These are phyloP conservation scores for Drosophila bunnanda DNA, from an alignment of 2,888 invertebrate genomes.

Conservation along the genomic window DNA sequence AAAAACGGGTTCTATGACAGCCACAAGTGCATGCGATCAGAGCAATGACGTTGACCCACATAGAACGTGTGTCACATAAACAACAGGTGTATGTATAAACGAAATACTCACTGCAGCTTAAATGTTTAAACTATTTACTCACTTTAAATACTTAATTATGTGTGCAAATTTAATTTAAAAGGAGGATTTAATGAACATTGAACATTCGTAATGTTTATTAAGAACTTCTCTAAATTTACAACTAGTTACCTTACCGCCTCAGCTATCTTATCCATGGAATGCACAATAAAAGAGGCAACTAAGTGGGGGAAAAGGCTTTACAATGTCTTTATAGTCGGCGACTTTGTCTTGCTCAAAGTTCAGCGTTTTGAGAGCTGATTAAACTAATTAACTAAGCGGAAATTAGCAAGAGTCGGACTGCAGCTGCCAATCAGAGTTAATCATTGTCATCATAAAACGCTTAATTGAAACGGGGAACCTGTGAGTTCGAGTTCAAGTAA, in stretches of 20 bases:
- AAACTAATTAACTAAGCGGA: constrained; percentile 6
- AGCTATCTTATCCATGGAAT: not conserved
- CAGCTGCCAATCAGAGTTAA: not conserved
- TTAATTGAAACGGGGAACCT: not conserved
- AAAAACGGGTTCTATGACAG: constrained; percentile 30
- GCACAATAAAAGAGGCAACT: not conserved
- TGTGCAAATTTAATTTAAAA: too few species aligned
- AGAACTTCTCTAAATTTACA: not conserved
- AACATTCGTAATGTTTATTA: too few species aligned
- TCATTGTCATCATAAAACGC: not conserved
- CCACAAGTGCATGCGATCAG: constrained; percentile 3
- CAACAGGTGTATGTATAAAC: not conserved
- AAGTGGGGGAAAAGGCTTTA: not conserved
- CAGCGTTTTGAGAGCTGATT: not conserved
- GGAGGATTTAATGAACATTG: too few species aligned
- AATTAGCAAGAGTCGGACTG: not conserved
- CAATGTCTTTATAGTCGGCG: not conserved
- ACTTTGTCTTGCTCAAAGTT: constrained; percentile 1
- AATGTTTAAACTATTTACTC: too few species aligned
- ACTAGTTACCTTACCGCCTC: not conserved
- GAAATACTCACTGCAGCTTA: not conserved
- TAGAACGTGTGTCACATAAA: constrained; percentile 1
- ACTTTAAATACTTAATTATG: too few species aligned
- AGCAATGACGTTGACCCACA: constrained; percentile 34
- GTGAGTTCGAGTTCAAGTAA: not conserved